A percentile compares a stretch with the other conserved stretches of the same genome.
Evolutionary conservation across 2,113 vertebrate genomes (phyloP).

Genomic region (Crotophaga sulcirostris): DNA sequence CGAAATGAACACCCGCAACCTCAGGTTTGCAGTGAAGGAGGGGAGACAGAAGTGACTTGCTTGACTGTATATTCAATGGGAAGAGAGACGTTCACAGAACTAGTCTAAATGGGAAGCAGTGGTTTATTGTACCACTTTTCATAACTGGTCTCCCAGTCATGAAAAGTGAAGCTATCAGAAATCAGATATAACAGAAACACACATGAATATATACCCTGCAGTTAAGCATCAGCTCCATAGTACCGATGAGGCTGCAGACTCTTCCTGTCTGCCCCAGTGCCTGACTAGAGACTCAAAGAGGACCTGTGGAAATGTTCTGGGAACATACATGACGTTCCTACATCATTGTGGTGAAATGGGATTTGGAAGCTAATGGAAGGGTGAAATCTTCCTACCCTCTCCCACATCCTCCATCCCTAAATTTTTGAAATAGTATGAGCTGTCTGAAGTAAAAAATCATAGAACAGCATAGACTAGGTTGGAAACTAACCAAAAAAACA

Average conservation of each 20-base stretch:
- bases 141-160: background rate
- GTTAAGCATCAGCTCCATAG: background rate
- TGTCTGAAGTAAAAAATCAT: background rate
- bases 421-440: background rate
- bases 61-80: background rate
- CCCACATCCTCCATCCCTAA: background rate
- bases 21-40: background rate
- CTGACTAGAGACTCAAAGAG: background rate
- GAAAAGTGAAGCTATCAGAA: background rate
- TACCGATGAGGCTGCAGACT: background rate
- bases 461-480: rapidly evolving
- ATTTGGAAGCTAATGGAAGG: background rate
- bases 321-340: background rate
- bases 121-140: background rate
- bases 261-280: background rate
- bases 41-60: background rate
- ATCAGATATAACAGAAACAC: background rate
- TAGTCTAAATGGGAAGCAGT: background rate
- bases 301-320: background rate
- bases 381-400: background rate
- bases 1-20: background rate
- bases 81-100: background rate
- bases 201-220: background rate
- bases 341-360: background rate
- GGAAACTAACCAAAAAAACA: background rate